Evolutionary conservation across 2,113 vertebrate species (phyloP), one percentile per base, ranked within the genome.

Genomic region (Pterophyllum scalare): DNA sequence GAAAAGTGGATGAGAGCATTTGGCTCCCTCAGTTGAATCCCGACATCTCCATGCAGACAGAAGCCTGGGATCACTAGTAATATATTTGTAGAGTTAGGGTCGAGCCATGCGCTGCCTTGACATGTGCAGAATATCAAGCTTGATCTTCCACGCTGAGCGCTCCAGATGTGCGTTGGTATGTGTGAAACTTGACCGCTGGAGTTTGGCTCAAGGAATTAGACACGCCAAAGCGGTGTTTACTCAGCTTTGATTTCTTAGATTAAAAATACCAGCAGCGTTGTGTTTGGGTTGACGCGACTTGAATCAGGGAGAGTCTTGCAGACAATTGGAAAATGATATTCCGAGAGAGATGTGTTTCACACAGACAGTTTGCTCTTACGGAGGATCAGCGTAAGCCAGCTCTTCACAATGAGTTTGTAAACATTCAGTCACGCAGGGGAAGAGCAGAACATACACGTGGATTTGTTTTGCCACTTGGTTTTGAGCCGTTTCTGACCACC

Each of bases 181-280:
- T 90, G 92, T 88, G 90, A 93, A 95, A 93, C 85, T 91, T 87
- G 88, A 93, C 87, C 88, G 75, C 91, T n/a, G 61, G 79, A 91
- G 87, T 87, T 91, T 87, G 85, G 87, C 81, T 90, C 40, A 38
- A 88, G 84, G 86, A 93, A 88, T 90, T 85, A 91, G 82, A 85
- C 92, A 84, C 90, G 85, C 90, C 90, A 81, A 86, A 85, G 89
- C 60, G 3, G 54, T 94, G 93, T 96, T 96, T 96, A 94, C 91
- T 89, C 91, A 92, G 87, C 88, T 93, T 95, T 94, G 91, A 95
- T 95, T 93, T 90, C 84, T 54, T 49, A 89, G 91, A 92, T 94
- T 93, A 89, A 91, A 91, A 92, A 75, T 88, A 92, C 59, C 89
- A 85, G 86, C 74, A 6, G 82, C 60, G 8, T 67, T 3, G 70